phyloP scores from a whole-genome alignment of 2,888 invertebrate genomes.

The Platynereis dumerilii region DNA sequence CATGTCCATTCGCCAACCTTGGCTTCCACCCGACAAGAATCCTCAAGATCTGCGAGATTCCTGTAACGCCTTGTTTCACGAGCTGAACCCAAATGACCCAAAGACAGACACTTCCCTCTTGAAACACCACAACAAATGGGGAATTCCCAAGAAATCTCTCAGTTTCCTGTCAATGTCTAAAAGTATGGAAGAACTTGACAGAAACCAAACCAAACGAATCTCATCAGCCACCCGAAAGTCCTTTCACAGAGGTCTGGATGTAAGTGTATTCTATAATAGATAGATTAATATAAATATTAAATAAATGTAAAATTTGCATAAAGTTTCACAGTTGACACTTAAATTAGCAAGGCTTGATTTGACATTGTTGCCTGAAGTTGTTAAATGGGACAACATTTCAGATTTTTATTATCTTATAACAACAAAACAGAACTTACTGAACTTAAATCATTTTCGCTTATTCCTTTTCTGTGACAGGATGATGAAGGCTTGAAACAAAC shows the following conservation, averaged over 20 bases:
- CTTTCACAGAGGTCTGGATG: background rate
- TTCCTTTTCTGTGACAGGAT: background rate
- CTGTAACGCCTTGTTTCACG: slow-evolving; percentile 47
- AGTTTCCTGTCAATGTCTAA: background rate
- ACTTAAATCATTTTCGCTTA: too few relatives aligned
- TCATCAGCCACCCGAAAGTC: background rate
- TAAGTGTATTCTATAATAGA: too few relatives aligned
- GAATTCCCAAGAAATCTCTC: slow-evolving; percentile 41
- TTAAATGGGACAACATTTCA: too few relatives aligned
- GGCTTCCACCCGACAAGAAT: slow-evolving; percentile 51
- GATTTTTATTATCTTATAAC: too few relatives aligned
- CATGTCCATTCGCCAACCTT: slow-evolving; percentile 45
- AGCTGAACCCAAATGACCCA: slow-evolving; percentile 56
- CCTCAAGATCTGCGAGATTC: slow-evolving; percentile 55
- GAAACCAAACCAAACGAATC: background rate
- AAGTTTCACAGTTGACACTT: too few relatives aligned
- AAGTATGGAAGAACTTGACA: background rate
- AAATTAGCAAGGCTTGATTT: too few relatives aligned
- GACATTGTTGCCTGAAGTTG: too few relatives aligned
- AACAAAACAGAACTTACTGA: too few relatives aligned
- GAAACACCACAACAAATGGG: slow-evolving; percentile 55
- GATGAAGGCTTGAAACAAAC: background rate
- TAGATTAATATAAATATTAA: too few relatives aligned
- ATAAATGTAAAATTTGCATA: too few relatives aligned
- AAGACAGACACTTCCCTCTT: slow-evolving; percentile 45